A percentile compares a stretch with the other conserved stretches of the same genome.
Conservation (phyloP, 2,888 invertebrate species). For the Luperina nickerlii region DNA sequence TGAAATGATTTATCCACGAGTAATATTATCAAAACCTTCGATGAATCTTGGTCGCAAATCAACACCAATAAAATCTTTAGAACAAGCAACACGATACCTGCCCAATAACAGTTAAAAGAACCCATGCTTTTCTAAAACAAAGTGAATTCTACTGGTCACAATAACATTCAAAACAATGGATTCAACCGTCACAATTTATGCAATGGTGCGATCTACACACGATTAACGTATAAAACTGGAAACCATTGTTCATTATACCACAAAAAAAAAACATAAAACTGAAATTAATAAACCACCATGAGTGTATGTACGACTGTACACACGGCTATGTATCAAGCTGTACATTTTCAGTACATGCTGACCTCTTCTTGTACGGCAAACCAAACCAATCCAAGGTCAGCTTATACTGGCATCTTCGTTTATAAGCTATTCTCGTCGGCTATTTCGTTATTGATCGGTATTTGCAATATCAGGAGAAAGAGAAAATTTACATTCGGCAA, state of each 20-base stretch:
- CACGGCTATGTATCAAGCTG: background rate
- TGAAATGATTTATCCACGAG: background rate
- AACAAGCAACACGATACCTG: background rate
- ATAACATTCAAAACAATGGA: slow-evolving; percentile 17
- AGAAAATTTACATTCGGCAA: slow-evolving; percentile 76
- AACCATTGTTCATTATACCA: slow-evolving; percentile 8
- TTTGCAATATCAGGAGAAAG: slow-evolving; percentile 56
- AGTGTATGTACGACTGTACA: background rate
- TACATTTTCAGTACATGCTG: background rate
- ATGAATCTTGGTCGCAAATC: background rate
- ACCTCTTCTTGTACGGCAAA: background rate
- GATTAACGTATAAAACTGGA: slow-evolving; percentile 11
- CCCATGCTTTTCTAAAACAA: background rate
- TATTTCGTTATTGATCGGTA: slow-evolving; percentile 44
- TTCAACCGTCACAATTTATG: slow-evolving; percentile 6
- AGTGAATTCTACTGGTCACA: background rate
- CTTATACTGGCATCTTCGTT: background rate
- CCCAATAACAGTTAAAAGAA: background rate
- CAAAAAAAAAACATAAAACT: slow-evolving; percentile 4
- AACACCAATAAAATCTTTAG: background rate
- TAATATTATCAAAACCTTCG: background rate
- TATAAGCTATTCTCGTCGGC: slow-evolving; percentile 9
- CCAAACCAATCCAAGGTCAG: background rate
- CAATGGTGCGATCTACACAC: slow-evolving; percentile 8
- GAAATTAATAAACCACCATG: slow-evolving; percentile 11